These are phyloP conservation scores for Ataeniobius toweri DNA, from an alignment of 2,797 vertebrate genomes.

Conservation along the genomic window DNA sequence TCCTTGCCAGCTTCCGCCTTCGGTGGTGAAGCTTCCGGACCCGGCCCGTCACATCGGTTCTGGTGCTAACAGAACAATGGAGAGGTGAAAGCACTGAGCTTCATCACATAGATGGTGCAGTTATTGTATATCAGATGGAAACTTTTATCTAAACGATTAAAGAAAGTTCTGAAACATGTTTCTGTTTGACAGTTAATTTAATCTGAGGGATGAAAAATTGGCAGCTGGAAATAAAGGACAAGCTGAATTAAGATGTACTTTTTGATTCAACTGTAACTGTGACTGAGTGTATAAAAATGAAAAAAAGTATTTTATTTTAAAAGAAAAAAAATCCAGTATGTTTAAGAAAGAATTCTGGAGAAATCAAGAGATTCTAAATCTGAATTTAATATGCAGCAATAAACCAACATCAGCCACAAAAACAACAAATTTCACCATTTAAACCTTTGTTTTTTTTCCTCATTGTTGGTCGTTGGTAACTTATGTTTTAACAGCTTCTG, in stretches of 20 bases:
- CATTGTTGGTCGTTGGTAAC: background rate
- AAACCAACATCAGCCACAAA: background rate
- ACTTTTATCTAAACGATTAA: background rate
- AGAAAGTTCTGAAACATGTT: too few relatives aligned
- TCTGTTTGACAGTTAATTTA: too few relatives aligned
- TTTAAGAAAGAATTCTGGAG: background rate
- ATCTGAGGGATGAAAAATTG: background rate
- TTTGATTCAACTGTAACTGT: too few relatives aligned
- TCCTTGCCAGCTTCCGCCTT: slow-evolving; percentile 87
- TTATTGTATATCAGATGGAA: too few relatives aligned
- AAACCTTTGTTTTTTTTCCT: background rate
- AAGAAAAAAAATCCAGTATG: background rate
- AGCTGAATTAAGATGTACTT: background rate
- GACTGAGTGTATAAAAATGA: background rate
- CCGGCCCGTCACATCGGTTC: rapidly evolving
- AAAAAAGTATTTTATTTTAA: background rate
- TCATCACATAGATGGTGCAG: too few relatives aligned
- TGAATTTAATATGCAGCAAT: background rate
- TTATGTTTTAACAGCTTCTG: background rate
- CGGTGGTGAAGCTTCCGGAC: slow-evolving; percentile 28
- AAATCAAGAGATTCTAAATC: background rate
- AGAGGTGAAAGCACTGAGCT: background rate
- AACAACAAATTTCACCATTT: background rate
- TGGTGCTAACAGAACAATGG: background rate
- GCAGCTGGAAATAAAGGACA: background rate